phyloP scores from a whole-genome alignment of 2,113 vertebrate species.

The Prunella fulvescens region DNA sequence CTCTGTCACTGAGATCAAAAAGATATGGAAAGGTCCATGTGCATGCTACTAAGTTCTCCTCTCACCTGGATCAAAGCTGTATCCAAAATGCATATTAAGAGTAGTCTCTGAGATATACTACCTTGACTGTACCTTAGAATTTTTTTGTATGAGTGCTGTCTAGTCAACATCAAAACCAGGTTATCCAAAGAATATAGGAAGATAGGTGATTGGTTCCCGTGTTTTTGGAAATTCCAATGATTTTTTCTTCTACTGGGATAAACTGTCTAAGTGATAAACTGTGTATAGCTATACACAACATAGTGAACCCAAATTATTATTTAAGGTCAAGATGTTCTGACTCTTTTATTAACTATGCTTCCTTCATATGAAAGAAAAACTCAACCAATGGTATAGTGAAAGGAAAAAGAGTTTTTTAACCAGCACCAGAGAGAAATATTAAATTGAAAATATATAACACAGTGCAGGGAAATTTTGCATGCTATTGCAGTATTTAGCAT shows the following conservation, averaged over 20 bases:
- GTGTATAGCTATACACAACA: not conserved
- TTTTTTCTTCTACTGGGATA: not conserved
- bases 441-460: not conserved
- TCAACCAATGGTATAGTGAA: not conserved
- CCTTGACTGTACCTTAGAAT: not conserved
- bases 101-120: not conserved
- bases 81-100: not conserved
- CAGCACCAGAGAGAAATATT: not conserved
- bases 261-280: not conserved
- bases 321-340: not conserved
- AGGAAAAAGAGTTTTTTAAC: not conserved
- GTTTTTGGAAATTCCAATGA: not conserved
- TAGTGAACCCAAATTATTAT: not conserved
- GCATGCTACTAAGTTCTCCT: not conserved
- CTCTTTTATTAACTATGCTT: not conserved
- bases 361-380: not conserved
- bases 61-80: not conserved
- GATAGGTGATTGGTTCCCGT: not conserved
- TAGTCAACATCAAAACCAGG: not conserved
- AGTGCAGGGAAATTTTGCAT: not conserved
- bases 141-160: not conserved
- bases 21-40: not conserved
- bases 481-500: not conserved
- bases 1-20: not conserved
- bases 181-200: not conserved